Evolutionary conservation across 2,888 invertebrate genomes (phyloP).

Genomic region (Trachelus iudaicus): DNA sequence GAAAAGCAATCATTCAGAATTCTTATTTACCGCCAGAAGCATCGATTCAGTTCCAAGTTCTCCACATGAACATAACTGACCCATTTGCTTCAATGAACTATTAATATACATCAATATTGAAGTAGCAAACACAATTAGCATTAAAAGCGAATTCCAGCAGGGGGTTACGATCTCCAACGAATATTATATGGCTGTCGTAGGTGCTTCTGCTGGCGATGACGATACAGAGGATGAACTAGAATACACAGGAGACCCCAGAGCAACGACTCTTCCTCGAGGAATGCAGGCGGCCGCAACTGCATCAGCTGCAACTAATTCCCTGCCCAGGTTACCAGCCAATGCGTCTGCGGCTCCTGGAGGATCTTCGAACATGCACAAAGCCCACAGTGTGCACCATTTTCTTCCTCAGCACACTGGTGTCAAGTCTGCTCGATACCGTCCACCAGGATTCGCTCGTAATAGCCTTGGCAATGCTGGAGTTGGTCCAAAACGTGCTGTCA

Average conservation of each 20-base stretch:
- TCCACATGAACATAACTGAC: background rate
- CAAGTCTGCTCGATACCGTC: conserved; percentile 88
- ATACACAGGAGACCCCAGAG: conserved; percentile 63
- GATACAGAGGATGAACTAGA: conserved; percentile 59
- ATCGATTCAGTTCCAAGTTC: background rate
- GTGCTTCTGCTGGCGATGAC: conserved; percentile 64
- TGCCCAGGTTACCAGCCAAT: conserved; percentile 77
- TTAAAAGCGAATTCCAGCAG: background rate
- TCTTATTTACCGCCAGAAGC: background rate
- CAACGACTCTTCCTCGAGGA: conserved; percentile 75
- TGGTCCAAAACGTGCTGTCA: conserved; percentile 79
- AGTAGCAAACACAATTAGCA: background rate
- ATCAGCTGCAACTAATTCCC: conserved; percentile 76
- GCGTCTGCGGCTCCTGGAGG: conserved; percentile 62
- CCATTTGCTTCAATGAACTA: background rate
- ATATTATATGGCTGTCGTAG: conserved; percentile 54
- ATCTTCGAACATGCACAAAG: conserved; percentile 70
- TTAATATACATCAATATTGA: background rate
- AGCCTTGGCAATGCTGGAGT: conserved; percentile 48
- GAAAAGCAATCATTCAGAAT: background rate
- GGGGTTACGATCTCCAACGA: background rate
- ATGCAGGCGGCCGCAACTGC: conserved; percentile 68
- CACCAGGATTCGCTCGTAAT: conserved; percentile 80
- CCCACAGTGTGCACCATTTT: conserved; percentile 73
- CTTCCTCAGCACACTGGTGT: conserved; percentile 72